These are phyloP conservation scores for Bembecia ichneumoniformis DNA, from an alignment of 2,888 invertebrate genomes.

Conservation along the genomic window DNA sequence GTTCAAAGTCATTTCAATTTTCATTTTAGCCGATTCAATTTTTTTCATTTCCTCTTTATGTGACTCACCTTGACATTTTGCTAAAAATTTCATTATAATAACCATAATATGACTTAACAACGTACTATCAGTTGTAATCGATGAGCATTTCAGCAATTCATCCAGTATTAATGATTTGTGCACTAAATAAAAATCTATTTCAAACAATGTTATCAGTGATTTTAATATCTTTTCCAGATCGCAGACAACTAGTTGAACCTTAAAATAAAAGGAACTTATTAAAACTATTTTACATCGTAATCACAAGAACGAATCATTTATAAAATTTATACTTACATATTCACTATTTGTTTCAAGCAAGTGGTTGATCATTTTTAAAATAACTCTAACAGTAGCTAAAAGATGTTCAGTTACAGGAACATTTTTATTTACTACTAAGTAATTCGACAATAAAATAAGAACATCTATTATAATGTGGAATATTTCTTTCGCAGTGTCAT, in stretches of 20 bases:
- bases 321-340: neutral
- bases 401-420: slow-evolving; percentile 13
- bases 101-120: slow-evolving; percentile 8
- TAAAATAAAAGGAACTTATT: neutral
- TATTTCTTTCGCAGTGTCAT: slow-evolving; percentile 17
- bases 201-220: slow-evolving; percentile 19
- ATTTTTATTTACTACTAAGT: slow-evolving; percentile 13
- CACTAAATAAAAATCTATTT: slow-evolving; percentile 18
- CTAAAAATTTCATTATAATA: slow-evolving; percentile 15
- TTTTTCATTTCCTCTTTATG: slow-evolving; percentile 1
- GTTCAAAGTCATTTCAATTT: slow-evolving; percentile 3
- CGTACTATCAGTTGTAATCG: slow-evolving; percentile 6
- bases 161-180: slow-evolving; percentile 19
- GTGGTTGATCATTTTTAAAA: neutral
- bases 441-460: slow-evolving; percentile 21
- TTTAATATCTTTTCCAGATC: slow-evolving; percentile 20
- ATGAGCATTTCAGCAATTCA: slow-evolving; percentile 19
- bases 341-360: neutral
- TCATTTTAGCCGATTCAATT: slow-evolving; percentile 12
- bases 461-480: slow-evolving; percentile 26
- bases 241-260: neutral
- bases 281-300: too few species aligned
- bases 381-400: neutral
- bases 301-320: too few species aligned
- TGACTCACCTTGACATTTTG: slow-evolving; percentile 9